Conservation (phyloP, 2,113 vertebrate genomes). For the Oenanthe melanoleuca region DNA sequence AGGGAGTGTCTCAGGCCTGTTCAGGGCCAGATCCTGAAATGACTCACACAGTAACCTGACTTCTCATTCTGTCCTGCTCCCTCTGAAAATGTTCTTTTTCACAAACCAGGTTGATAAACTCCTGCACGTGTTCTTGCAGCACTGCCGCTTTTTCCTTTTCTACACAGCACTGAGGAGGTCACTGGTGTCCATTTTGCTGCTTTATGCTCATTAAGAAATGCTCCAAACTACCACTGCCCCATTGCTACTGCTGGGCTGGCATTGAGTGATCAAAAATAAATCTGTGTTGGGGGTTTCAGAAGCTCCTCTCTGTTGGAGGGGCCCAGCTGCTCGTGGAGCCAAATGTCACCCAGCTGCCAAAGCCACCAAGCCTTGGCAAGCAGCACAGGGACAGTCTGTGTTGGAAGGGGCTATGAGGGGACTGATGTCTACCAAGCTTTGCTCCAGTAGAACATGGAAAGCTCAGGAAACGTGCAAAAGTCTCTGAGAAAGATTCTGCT, state of each 20-base stretch:
- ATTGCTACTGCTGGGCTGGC: fast-evolving
- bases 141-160: neutral
- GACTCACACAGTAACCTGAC: neutral
- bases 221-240: neutral
- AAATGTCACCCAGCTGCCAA: neutral
- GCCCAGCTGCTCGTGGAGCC: neutral
- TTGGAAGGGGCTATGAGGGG: neutral
- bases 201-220: neutral
- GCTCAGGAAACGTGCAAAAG: neutral
- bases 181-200: neutral
- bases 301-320: neutral
- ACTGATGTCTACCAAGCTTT: neutral
- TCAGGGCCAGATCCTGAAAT: neutral
- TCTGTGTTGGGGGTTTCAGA: neutral
- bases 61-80: neutral
- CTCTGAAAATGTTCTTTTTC: neutral
- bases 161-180: neutral
- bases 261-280: neutral
- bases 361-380: neutral
- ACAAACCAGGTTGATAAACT: neutral
- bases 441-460: neutral
- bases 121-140: neutral
- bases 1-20: neutral
- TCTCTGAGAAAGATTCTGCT: neutral
- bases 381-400: neutral